Evolutionary conservation across 2,113 vertebrate genomes (phyloP), one percentile per base, ranked within the genome.

Genomic region (Brienomyrus longianalis): DNA sequence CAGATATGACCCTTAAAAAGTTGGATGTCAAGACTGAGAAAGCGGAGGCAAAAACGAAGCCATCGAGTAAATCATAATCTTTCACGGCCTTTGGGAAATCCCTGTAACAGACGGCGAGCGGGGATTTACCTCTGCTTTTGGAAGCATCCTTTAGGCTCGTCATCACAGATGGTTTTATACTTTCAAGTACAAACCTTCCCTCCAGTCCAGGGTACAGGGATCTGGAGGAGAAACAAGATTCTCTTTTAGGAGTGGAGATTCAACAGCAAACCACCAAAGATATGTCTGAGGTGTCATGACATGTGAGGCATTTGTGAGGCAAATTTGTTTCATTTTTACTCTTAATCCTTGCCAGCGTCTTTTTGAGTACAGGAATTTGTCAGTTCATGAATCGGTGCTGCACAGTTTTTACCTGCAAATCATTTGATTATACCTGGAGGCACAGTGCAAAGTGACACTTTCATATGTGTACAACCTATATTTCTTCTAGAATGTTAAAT

Each of bases 201-300:
- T 99, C 97, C 90, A 99, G 95, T 92, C 98, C 98, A 92, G 98
- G 97, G 93, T 98, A 99, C 88, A 99, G 96, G 62, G 97, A 96
- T 92, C 98, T 99, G 91, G 80, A 56, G 52, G 13, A 19, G 89
- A 90, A 90, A 50, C 17, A 23, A 90, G 62, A 43, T 15, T 88
- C 23, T 59, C 6, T 9, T 84, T 66, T 88, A 66, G 39, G 5
- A 31, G 35, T 4, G 48, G 4, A 52, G 43, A 39, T 77, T 35
- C 52, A 66, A 52, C 17, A 31, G 87, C 43, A 74, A 70, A 88
- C 27, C 48, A 10, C 11, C 27, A 54, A 23, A 9, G 27, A 86
- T 39, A 51, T 15, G 45, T 9, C 11, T n/a, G 43, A 23, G 9
- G 47, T 51, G 45, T 27, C 45, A 10, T n/a, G 43, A 51, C 48